These are phyloP conservation scores for Petrocephalus zakoni DNA, from an alignment of 2,113 vertebrate genomes.

Conservation along the genomic window DNA sequence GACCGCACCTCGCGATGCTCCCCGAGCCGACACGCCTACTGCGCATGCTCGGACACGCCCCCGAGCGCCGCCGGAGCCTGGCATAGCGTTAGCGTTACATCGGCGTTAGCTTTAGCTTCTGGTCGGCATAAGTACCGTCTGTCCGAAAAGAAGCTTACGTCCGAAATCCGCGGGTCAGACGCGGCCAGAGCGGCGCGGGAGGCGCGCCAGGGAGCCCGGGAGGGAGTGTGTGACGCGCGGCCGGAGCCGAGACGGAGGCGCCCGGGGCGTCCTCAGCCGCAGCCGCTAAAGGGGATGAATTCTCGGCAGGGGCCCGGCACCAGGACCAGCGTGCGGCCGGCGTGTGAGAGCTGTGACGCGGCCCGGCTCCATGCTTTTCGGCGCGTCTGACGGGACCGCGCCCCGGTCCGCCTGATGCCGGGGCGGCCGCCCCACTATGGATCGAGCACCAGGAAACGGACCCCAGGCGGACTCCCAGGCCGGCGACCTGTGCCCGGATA, in stretches of 20 bases:
- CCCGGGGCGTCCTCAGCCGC: background rate
- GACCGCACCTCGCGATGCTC: background rate
- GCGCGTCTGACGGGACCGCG: background rate
- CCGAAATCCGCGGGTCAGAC: background rate
- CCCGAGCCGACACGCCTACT: background rate
- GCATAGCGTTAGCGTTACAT: background rate
- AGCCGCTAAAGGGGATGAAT: background rate
- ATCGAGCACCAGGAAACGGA: background rate
- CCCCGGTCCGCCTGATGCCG: background rate
- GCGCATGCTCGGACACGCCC: constrained; percentile 1
- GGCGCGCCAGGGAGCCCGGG: background rate
- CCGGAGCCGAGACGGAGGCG: background rate
- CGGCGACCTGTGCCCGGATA: constrained; percentile 70
- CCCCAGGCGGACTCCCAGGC: constrained; percentile 44
- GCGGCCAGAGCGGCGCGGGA: background rate
- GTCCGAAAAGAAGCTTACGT: background rate
- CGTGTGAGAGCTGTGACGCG: background rate
- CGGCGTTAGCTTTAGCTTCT: background rate
- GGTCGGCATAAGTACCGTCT: background rate
- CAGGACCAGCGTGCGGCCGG: background rate
- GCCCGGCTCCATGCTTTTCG: background rate
- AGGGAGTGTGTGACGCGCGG: background rate
- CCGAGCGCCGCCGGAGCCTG: background rate
- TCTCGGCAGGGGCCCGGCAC: background rate
- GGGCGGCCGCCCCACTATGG: background rate